These are phyloP conservation scores for Tiaroga cobitis DNA, from an alignment of 2,797 vertebrate species.

Conservation along the genomic window DNA sequence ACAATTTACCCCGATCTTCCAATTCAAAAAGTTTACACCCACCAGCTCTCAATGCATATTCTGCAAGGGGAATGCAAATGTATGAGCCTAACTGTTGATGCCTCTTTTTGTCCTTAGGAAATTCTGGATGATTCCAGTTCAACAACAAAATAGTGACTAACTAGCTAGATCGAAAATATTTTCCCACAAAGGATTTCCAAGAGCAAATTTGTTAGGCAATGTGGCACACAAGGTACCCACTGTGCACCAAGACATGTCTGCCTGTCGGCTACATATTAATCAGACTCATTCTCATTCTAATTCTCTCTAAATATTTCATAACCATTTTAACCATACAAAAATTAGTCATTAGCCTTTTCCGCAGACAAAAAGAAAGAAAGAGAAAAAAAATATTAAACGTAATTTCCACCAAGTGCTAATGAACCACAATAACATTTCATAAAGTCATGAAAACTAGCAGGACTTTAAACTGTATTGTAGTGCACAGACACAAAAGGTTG, in stretches of 20 bases:
- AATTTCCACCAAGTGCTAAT: background rate
- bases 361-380: background rate
- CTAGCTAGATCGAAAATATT: background rate
- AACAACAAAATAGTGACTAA: background rate
- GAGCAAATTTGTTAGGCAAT: background rate
- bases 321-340: background rate
- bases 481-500: background rate
- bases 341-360: background rate
- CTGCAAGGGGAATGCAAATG: background rate
- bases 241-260: conserved; percentile 16
- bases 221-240: conserved; percentile 15
- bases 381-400: no score
- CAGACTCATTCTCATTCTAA: background rate
- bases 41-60: background rate
- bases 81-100: background rate
- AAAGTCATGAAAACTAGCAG: background rate
- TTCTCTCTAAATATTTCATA: background rate
- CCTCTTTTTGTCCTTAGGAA: background rate
- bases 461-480: background rate
- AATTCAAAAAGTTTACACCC: background rate
- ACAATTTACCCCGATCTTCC: background rate
- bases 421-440: background rate
- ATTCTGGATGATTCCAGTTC: background rate
- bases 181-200: background rate
- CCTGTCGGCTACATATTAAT: background rate